Evolutionary conservation across 1,140 invertebrate genomes (phyloP).

Genomic region (Papilio dardanus): DNA sequence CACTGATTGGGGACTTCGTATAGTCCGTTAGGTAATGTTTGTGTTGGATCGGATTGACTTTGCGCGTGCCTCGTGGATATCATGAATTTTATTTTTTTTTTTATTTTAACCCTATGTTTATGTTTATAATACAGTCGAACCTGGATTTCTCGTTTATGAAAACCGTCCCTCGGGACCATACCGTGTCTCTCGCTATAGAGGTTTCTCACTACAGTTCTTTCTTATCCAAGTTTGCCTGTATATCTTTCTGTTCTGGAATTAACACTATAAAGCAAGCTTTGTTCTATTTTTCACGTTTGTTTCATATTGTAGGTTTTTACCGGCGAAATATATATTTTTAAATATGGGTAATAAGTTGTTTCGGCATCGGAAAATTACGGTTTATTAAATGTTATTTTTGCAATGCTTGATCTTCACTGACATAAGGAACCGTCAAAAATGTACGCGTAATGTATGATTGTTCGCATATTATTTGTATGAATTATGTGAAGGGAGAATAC

Average conservation of each 20-base stretch:
- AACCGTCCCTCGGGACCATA: too few species aligned
- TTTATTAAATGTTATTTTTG: not conserved
- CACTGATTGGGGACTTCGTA: conserved; percentile 68
- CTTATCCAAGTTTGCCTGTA: too few species aligned
- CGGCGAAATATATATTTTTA: too few species aligned
- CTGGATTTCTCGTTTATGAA: too few species aligned
- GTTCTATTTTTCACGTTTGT: too few species aligned
- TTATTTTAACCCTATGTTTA: not conserved
- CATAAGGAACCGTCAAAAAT: not conserved
- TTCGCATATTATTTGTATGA: not conserved
- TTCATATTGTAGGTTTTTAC: too few species aligned
- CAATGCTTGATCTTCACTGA: not conserved
- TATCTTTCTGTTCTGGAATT: too few species aligned
- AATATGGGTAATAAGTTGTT: too few species aligned
- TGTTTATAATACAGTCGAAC: not conserved
- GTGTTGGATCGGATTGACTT: conserved; percentile 50
- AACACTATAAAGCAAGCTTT: too few species aligned
- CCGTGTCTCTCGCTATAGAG: too few species aligned
- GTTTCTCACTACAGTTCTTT: too few species aligned
- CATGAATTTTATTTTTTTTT: conserved; percentile 2
- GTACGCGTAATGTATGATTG: not conserved
- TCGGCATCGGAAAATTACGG: too few species aligned
- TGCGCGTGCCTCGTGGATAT: conserved; percentile 30
- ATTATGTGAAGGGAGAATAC: not conserved
- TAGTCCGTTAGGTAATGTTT: conserved; percentile 67